Conservation (phyloP, 2,113 vertebrate genomes). For the Eurypyga helias region DNA sequence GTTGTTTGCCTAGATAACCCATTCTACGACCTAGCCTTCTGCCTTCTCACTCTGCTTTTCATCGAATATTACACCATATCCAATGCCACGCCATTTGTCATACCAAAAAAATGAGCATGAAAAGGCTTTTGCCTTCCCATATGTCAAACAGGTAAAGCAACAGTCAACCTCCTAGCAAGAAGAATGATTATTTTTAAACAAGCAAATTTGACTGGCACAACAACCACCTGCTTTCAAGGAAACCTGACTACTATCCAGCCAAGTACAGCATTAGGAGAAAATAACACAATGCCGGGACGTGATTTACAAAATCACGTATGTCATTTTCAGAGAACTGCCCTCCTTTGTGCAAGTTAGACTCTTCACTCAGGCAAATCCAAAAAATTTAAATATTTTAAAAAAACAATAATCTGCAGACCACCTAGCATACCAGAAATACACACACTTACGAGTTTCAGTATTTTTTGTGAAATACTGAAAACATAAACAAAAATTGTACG, state of each 20-base stretch:
- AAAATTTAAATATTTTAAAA: background rate
- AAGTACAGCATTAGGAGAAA: background rate
- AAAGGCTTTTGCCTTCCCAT: background rate
- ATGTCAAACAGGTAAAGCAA: background rate
- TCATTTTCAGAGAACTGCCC: background rate
- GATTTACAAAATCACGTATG: background rate
- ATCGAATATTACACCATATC: background rate
- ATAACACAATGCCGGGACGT: background rate
- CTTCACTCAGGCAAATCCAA: background rate
- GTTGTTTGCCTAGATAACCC: background rate
- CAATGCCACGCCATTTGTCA: background rate
- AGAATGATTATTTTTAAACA: background rate
- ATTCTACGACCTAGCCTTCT: background rate
- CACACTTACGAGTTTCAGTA: background rate
- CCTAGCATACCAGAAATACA: background rate
- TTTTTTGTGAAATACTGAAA: background rate
- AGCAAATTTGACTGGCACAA: background rate
- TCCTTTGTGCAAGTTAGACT: background rate
- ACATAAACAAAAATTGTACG: background rate
- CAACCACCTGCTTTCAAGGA: background rate
- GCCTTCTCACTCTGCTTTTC: background rate
- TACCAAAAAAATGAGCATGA: fast-evolving
- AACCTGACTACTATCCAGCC: background rate
- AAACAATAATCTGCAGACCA: background rate
- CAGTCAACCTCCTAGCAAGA: background rate